phyloP scores from a whole-genome alignment of 2,797 vertebrate genomes.

The Ispidina lecontei region DNA sequence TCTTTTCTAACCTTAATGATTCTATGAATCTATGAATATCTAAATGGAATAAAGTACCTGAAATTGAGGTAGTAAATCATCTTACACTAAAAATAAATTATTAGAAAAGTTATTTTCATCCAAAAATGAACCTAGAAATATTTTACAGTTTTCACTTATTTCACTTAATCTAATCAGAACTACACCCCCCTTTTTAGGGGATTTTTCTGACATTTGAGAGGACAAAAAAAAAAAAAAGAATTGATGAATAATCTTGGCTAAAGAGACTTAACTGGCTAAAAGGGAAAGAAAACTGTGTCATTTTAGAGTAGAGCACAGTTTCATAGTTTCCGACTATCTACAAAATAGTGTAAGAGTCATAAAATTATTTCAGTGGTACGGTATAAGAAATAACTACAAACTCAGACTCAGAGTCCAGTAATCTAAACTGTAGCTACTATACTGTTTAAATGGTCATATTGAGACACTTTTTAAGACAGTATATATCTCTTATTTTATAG shows the following conservation, averaged over 20 bases:
- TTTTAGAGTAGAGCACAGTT: background rate
- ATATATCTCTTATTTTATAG: slow-evolving; percentile 12
- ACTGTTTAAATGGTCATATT: background rate
- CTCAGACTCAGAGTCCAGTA: background rate
- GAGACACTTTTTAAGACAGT: background rate
- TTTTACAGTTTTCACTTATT: background rate
- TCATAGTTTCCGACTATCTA: slow-evolving; percentile 14
- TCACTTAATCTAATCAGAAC: background rate
- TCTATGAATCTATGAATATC: background rate
- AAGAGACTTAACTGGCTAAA: slow-evolving; percentile 6
- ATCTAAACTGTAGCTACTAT: background rate
- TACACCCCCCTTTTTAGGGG: background rate
- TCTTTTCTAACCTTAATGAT: too few species aligned
- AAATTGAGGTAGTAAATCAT: slow-evolving; percentile 35
- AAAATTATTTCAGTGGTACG: background rate
- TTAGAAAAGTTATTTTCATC: background rate
- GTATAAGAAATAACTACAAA: background rate
- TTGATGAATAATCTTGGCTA: background rate
- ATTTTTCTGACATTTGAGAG: slow-evolving; percentile 16
- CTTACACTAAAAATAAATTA: slow-evolving; percentile 34
- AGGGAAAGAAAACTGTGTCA: background rate
- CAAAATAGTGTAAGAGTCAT: background rate
- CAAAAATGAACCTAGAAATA: slow-evolving; percentile 6
- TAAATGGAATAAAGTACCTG: slow-evolving; percentile 40
- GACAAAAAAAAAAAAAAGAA: background rate